Evolutionary conservation across 64 coral and sea anemone species (phyloP), one percentile per base, ranked within the genome.

Genomic region (Montipora capricornis): DNA sequence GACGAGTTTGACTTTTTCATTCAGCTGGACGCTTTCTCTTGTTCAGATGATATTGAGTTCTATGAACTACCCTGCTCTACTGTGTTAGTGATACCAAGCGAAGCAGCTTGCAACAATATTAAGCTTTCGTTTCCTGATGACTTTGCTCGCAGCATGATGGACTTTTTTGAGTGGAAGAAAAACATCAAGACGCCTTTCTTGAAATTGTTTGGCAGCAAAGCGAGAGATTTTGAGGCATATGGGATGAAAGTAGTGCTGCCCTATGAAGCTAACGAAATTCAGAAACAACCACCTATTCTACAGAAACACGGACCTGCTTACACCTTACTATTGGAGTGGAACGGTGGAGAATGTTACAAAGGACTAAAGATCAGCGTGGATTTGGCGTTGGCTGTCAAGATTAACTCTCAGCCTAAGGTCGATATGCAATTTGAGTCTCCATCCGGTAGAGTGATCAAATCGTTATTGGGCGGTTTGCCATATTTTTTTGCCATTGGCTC

Each of bases 401-500:
- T 91, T 8, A 82, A 73, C 26, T 55, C 48, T 91, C 78, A 13
- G 12, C 70, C 79, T 8, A 91, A 44, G 4, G 19, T 91, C 20
- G 51, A 73, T 75, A 16, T 83, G 2, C 49, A 80, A 0, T 82
- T 91, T 58, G 68, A 91, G 19, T n/a, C 60, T 47, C 5, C 59
- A 26, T 57, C 15, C 13, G 77, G 61, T 6, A 10, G n/a, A 74
- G 89, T 71, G 3, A 4, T 91, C 5, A 59, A 15, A n/a, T 69
- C 89, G 8, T n/a, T 82, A 59, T 52, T 74, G 20, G 79, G 76
- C 6, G 51, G 20, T 57, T n/a, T 81, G 46, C 78, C 77, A 3
- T 91, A 74, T 74, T 91, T 8, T 44, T 91, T 82, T 83, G 89
- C 78, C 16, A 50, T 91, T 48, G 47, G 79, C 24, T 73, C 89